phyloP scores from a whole-genome alignment of 2,888 invertebrate species.

The Pharmacophagus antenor region DNA sequence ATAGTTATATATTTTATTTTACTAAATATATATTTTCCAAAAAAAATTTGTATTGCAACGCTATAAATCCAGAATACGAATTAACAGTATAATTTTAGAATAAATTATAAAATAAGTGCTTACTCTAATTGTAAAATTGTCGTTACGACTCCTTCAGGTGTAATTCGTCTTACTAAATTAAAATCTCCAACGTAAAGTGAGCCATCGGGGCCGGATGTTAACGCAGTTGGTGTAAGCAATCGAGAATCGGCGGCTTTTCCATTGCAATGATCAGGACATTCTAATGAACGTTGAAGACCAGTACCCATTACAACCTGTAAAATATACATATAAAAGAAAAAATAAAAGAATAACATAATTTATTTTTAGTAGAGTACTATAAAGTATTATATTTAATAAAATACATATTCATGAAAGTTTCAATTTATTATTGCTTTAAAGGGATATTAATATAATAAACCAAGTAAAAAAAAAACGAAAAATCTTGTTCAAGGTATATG shows the following conservation, averaged over 20 bases:
- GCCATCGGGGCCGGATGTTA: conserved; percentile 97
- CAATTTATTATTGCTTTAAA: neutral
- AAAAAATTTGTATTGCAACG: too few species aligned
- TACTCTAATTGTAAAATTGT: conserved; percentile 94
- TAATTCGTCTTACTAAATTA: conserved; percentile 94
- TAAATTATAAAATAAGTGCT: conserved; percentile 37
- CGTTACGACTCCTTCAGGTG: conserved; percentile 93
- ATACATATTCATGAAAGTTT: neutral
- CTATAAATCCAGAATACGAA: too few species aligned
- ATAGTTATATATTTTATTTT: conserved; percentile 1
- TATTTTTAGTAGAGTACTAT: neutral
- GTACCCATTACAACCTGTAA: conserved; percentile 95
- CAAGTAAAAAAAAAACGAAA: too few species aligned
- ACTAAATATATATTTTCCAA: too few species aligned
- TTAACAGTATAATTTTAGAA: neutral
- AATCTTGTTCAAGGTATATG: too few species aligned
- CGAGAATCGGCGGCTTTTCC: conserved; percentile 92
- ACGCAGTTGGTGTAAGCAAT: conserved; percentile 94
- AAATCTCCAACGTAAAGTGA: conserved; percentile 98
- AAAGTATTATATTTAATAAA: too few species aligned
- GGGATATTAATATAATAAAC: too few species aligned
- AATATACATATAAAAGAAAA: neutral
- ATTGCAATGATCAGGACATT: conserved; percentile 93
- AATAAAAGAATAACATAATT: too few species aligned
- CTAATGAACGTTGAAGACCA: conserved; percentile 90